Percentiles rank a stretch among this genome's conserved stretches.
These are phyloP conservation scores for Whitmania pigra DNA, from an alignment of 1,140 invertebrate species.

Conservation along the genomic window DNA sequence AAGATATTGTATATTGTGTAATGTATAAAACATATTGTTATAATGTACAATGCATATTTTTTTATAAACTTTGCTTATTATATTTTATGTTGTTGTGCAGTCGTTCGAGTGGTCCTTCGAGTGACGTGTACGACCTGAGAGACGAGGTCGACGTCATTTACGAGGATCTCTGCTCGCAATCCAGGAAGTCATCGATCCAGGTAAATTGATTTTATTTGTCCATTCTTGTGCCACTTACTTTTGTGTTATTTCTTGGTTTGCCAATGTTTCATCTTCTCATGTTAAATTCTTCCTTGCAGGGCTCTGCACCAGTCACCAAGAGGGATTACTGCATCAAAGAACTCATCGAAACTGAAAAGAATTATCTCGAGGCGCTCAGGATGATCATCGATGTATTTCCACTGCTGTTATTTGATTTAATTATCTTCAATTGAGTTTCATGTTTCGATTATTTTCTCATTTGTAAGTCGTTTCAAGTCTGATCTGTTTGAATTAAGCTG, in stretches of 20 bases:
- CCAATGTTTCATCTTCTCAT: background rate
- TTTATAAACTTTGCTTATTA: no score
- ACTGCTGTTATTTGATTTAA: background rate
- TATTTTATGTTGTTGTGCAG: background rate
- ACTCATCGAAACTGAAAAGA: conserved; percentile 86
- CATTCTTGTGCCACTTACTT: no score
- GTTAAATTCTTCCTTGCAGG: background rate
- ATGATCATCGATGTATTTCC: conserved; percentile 52
- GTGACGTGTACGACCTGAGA: conserved; percentile 68
- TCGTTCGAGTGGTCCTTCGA: conserved; percentile 46
- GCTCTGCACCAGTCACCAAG: conserved; percentile 46
- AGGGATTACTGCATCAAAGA: conserved; percentile 89
- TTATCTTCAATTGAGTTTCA: background rate
- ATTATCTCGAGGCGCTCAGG: conserved; percentile 83
- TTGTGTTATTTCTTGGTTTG: background rate
- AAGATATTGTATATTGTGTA: background rate
- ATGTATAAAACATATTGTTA: no score
- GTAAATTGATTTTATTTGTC: background rate
- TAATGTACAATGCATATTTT: no score
- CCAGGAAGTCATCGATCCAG: conserved; percentile 17
- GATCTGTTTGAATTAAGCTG: background rate
- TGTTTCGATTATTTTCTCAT: background rate
- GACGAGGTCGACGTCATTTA: conserved; percentile 55
- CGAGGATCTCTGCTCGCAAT: conserved; percentile 39
- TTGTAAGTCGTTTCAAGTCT: background rate